Percentiles rank a stretch among this genome's conserved stretches.
phyloP scores from a whole-genome alignment of 2,797 vertebrate genomes.

The Channa striata region DNA sequence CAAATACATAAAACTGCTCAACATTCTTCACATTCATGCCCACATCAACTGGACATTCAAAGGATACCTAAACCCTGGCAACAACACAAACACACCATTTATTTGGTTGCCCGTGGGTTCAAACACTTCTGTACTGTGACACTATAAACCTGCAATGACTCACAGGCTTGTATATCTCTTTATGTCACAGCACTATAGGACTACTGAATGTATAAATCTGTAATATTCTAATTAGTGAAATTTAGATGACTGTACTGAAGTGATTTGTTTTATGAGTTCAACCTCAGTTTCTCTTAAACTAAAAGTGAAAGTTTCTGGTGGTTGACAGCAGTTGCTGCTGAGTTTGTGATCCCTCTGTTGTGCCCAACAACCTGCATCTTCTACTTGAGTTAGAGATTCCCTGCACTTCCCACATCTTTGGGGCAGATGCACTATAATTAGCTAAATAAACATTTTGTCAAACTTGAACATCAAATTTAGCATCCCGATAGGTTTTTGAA shows the following conservation, averaged over 20 bases:
- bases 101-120: constrained; percentile 10
- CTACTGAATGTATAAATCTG: too few species aligned
- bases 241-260: not conserved
- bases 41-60: constrained; percentile 64
- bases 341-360: not conserved
- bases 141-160: constrained; percentile 48
- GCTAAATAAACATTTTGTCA: too few species aligned
- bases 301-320: not conserved
- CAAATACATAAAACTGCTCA: constrained; percentile 56
- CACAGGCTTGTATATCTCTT: constrained; percentile 12
- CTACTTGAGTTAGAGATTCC: not conserved
- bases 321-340: not conserved
- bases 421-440: not conserved
- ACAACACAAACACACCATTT: constrained; percentile 39
- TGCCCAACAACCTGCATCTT: not conserved
- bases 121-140: constrained; percentile 8
- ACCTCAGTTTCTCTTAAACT: not conserved
- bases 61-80: constrained; percentile 49
- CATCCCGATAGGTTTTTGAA: too few species aligned
- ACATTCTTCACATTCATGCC: constrained; percentile 65
- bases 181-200: constrained; percentile 20
- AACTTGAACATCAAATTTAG: too few species aligned
- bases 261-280: not conserved
- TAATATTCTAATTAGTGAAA: constrained; percentile 1
- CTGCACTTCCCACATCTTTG: not conserved